Evolutionary conservation across 1,140 invertebrate species (phyloP), one percentile per base, ranked within the genome.

Genomic region (Ooceraea biroi): DNA sequence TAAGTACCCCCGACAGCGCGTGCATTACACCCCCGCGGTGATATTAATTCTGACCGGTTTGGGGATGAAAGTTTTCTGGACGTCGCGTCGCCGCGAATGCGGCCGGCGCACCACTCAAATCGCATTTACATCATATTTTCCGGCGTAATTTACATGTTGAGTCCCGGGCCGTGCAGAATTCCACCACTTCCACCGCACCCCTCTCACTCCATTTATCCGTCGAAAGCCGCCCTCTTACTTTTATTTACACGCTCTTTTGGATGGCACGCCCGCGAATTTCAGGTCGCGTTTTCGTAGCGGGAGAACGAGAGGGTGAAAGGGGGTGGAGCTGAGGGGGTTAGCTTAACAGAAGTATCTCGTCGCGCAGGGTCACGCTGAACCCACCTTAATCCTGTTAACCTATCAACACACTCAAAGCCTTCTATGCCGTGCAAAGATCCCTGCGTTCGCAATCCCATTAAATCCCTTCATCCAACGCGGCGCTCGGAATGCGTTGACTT

Each of bases 321-420:
- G 36, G 7, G 36, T 7, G 36, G 36, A 36, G 36, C n/a, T n/a
- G n/a, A 36, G 36, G 46, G 48, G 72, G 48, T 7, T 48, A 66
- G 63, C 57, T 87, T 44, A 71, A 77, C 87, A n/a, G 86, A 69
- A 78, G 72, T 85, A 82, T 88, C 76, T 58, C 85, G 57, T 85
- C 77, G 74, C 68, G 73, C 76, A 61, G 77, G 83, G 83, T 83
- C 83, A 77, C 83, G 55, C 50, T 71, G 74, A 88, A 85, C 74
- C 85, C 86, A 82, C 60, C 72, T 86, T 89, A 84, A 88, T 89
- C 88, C 84, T 84, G 84, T 88, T 89, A 88, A 89, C 87, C 87
- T 88, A 89, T 89, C 88, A 88, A 88, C 88, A 88, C 84, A 72
- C 85, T 86, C 73, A 86, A 86, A 87, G 78, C 80, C 78, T 84